Percentiles rank a stretch among this genome's conserved stretches.
Conservation (phyloP, 2,888 invertebrate species). For the Lasiommata megera region DNA sequence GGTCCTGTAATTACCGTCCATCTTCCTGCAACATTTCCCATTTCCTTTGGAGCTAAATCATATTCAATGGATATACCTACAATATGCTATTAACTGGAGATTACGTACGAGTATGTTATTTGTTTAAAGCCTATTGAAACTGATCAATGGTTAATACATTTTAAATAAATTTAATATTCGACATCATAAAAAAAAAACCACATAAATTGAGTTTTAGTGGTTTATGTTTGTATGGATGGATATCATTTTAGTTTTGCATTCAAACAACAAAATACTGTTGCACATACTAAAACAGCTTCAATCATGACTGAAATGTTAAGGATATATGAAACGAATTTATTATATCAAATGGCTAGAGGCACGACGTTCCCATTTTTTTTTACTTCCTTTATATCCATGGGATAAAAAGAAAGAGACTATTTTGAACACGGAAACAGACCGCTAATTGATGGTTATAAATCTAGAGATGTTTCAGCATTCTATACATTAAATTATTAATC, state of each 20-base stretch:
- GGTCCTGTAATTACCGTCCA: slow-evolving; percentile 21
- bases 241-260: too few species aligned
- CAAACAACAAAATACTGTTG: too few species aligned
- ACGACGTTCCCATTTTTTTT: slow-evolving; percentile 41
- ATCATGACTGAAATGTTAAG: too few species aligned
- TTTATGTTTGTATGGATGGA: too few species aligned
- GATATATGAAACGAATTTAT: too few species aligned
- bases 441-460: slow-evolving; percentile 67
- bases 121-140: background rate
- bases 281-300: too few species aligned
- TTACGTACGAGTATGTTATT: background rate
- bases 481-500: slow-evolving; percentile 14
- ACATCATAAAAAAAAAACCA: too few species aligned
- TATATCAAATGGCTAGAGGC: slow-evolving; percentile 34
- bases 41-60: slow-evolving; percentile 19
- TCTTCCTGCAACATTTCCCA: slow-evolving; percentile 11
- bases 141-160: too few species aligned
- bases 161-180: too few species aligned
- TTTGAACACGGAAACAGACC: slow-evolving; percentile 59
- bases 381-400: slow-evolving; percentile 47
- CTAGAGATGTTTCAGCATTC: slow-evolving; percentile 44
- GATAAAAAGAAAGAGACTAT: slow-evolving; percentile 41
- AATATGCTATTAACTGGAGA: slow-evolving; percentile 4
- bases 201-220: too few species aligned
- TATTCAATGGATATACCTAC: background rate